phyloP scores from a whole-genome alignment of 2,888 invertebrate genomes.

The Salticus scenicus region DNA sequence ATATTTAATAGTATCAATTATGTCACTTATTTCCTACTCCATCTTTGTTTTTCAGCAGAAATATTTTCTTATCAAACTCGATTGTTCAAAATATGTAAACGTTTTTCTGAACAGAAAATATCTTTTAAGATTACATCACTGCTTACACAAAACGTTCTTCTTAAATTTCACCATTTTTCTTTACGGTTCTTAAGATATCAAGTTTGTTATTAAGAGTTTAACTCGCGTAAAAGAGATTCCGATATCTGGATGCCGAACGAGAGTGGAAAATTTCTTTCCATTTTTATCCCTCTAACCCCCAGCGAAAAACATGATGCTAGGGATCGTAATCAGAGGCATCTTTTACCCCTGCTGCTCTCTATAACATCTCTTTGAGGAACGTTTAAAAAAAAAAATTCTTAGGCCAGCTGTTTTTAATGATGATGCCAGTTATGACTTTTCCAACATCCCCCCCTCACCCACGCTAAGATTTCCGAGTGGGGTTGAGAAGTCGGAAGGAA shows the following conservation, averaged over 20 bases:
- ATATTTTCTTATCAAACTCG: too few relatives aligned
- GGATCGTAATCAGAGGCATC: constrained; percentile 35
- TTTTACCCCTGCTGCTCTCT: constrained; percentile 16
- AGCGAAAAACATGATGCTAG: constrained; percentile 22
- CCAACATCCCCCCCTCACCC: constrained; percentile 51
- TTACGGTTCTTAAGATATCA: neutral
- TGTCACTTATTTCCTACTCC: too few relatives aligned
- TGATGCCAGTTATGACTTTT: constrained; percentile 67
- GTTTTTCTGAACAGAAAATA: too few relatives aligned
- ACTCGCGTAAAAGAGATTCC: neutral
- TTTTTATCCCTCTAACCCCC: constrained; percentile 27
- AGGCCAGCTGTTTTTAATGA: constrained; percentile 62
- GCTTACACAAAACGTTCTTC: neutral
- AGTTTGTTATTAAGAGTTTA: neutral
- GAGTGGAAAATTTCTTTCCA: neutral
- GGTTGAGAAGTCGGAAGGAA: constrained; percentile 5
- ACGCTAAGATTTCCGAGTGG: constrained; percentile 33
- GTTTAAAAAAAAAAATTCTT: constrained; percentile 20
- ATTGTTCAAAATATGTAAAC: too few relatives aligned
- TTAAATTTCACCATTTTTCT: neutral
- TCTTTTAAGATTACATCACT: too few relatives aligned
- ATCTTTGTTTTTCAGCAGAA: too few relatives aligned
- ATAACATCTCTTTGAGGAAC: neutral
- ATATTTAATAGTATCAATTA: too few relatives aligned
- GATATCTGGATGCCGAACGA: neutral